Percentiles rank a stretch among this genome's conserved stretches.
Conservation (phyloP, 2,113 vertebrate species). For the Actinemys pallida region DNA sequence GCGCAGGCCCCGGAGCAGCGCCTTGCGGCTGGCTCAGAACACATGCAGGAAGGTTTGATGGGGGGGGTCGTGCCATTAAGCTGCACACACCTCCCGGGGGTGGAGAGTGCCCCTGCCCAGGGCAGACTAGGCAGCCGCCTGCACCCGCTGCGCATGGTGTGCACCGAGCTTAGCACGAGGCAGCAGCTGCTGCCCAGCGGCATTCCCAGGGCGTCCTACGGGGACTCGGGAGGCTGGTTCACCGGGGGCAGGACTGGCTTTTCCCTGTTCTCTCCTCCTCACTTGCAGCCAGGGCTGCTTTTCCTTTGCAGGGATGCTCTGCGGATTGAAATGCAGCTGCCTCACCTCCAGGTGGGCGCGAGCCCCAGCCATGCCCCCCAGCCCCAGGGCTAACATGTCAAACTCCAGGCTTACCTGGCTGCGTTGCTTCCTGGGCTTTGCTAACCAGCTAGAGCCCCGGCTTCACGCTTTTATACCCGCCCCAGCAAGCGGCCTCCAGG, state of each 20-base stretch:
- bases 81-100: not conserved
- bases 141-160: too few relatives aligned
- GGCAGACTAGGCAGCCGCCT: too few relatives aligned
- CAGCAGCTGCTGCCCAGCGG: not conserved
- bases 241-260: not conserved
- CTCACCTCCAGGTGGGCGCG: not conserved
- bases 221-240: not conserved
- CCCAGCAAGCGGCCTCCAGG: not conserved
- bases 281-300: too few relatives aligned
- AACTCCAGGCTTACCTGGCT: constrained; percentile 2
- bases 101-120: too few relatives aligned
- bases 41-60: not conserved
- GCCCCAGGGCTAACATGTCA: not conserved
- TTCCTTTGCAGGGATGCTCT: too few relatives aligned
- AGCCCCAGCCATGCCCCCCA: too few relatives aligned
- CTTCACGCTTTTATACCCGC: constrained; percentile 47
- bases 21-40: not conserved
- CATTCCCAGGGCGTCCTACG: too few relatives aligned
- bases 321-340: too few relatives aligned
- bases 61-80: not conserved
- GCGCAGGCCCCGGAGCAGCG: too few relatives aligned
- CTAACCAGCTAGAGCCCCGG: rapidly evolving
- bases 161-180: too few relatives aligned
- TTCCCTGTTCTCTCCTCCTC: not conserved
- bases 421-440: not conserved